Conservation (phyloP, 2,888 invertebrate genomes). For the Aleiodes alternator region DNA sequence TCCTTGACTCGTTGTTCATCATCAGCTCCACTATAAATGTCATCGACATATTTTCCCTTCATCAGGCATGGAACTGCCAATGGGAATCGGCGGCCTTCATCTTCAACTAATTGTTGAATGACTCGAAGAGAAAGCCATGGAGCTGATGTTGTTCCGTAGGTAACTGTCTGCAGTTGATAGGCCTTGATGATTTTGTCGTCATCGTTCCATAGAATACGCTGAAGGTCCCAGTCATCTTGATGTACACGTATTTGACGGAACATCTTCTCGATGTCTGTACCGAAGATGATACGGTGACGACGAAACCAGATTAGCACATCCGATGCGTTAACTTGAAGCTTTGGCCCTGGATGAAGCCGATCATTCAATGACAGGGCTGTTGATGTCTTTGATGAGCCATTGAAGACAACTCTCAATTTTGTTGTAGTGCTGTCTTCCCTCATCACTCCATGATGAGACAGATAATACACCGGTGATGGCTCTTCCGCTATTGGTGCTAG, state of each 20-base stretch:
- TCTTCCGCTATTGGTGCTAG: neutral
- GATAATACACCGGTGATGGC: constrained; percentile 8
- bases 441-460: constrained; percentile 45
- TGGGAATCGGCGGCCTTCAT: neutral
- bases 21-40: constrained; percentile 47
- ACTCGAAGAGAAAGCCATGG: constrained; percentile 1
- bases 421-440: constrained; percentile 34
- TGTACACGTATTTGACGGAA: constrained; percentile 10
- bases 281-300: neutral
- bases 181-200: too few species aligned
- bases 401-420: constrained; percentile 50
- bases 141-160: constrained; percentile 1
- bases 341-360: neutral
- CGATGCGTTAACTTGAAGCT: neutral
- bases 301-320: neutral
- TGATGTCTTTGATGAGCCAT: constrained; percentile 39
- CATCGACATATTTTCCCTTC: constrained; percentile 49
- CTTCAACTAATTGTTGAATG: neutral
- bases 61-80: constrained; percentile 23
- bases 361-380: constrained; percentile 10
- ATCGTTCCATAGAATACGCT: constrained; percentile 7
- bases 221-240: constrained; percentile 3
- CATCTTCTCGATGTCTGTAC: constrained; percentile 2
- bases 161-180: constrained; percentile 9
- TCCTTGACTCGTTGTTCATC: neutral